Evolutionary conservation across 2,797 vertebrate species (phyloP).

Genomic region (Sphenopsis melanotis): DNA sequence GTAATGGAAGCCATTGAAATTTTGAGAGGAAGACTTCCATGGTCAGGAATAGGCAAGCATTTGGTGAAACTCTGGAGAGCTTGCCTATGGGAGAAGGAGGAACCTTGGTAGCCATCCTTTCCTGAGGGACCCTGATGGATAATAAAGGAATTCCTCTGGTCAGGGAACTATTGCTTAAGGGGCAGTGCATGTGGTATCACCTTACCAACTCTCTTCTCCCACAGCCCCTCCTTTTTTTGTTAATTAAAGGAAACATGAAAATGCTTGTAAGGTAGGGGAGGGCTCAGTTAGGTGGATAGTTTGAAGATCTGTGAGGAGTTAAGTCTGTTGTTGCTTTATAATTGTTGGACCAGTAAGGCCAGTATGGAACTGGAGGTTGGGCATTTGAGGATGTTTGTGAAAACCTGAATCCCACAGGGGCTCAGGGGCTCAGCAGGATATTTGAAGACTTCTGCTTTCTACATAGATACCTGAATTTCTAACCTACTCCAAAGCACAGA

Average conservation of each 20-base stretch:
- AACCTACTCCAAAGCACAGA: background rate
- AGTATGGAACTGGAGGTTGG: accelerated
- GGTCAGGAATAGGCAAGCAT: background rate
- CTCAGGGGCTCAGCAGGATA: background rate
- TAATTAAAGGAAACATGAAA: background rate
- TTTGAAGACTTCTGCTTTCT: background rate
- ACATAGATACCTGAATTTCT: background rate
- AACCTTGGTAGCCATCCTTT: background rate
- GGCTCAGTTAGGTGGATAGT: background rate
- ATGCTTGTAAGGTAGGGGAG: background rate
- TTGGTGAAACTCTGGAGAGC: background rate
- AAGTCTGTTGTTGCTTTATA: background rate
- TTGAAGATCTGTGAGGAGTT: background rate
- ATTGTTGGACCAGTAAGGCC: background rate
- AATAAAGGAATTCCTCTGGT: background rate
- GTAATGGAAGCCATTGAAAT: background rate
- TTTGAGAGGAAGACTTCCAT: background rate
- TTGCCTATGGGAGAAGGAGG: accelerated
- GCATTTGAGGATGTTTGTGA: background rate
- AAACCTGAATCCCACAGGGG: background rate
- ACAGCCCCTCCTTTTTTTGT: accelerated
- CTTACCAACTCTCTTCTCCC: background rate
- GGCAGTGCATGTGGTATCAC: background rate
- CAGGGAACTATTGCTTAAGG: background rate
- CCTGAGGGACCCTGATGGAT: background rate